A percentile compares a stretch with the other conserved stretches of the same genome.
phyloP scores from a whole-genome alignment of 92 coral and sea anemone species.

The Desmophyllum pertusum region DNA sequence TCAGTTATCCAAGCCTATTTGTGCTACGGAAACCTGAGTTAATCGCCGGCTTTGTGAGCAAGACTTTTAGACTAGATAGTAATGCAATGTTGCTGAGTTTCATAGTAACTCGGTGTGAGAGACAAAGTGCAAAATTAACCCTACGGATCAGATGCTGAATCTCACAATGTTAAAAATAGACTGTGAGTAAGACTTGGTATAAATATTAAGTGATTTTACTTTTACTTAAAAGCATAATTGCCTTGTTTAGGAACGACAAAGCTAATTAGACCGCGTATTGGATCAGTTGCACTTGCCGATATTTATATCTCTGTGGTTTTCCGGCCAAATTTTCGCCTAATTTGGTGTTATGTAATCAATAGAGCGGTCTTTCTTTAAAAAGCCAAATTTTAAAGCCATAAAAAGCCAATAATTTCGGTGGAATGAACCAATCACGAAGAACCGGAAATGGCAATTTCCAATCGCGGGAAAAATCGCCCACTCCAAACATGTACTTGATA shows the following conservation, averaged over 20 bases:
- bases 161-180: neutral
- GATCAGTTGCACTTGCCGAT: conserved; percentile 3
- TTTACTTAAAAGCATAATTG: neutral
- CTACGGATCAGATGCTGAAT: neutral
- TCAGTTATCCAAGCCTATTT: too few species aligned
- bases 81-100: neutral
- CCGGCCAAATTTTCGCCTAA: neutral
- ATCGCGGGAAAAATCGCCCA: neutral
- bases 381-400: neutral
- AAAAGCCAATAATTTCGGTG: neutral
- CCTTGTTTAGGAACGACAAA: conserved; percentile 29
- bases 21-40: neutral
- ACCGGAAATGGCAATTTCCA: too few species aligned
- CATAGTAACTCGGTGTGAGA: neutral
- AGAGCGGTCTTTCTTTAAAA: neutral
- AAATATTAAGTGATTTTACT: conserved; percentile 2
- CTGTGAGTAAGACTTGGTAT: neutral
- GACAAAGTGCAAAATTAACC: neutral
- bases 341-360: neutral
- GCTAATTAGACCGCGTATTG: conserved; percentile 11
- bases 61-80: neutral
- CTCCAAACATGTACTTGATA: neutral
- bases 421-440: neutral
- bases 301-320: conserved; percentile 9
- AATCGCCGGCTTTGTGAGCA: neutral